phyloP scores from a whole-genome alignment of 2,113 vertebrate species.

The Myotis brandtii region DNA sequence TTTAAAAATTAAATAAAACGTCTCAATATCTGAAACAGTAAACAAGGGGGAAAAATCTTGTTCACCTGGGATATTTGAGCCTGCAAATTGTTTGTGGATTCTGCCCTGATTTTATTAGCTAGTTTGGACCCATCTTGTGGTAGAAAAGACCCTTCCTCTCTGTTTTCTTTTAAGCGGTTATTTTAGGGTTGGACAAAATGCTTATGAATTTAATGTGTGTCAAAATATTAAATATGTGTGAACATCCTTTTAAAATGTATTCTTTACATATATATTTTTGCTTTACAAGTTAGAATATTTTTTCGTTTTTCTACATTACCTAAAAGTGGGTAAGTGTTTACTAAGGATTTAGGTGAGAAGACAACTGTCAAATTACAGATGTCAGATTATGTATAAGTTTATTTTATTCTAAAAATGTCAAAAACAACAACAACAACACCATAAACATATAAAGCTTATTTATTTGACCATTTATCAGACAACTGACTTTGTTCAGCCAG shows the following conservation, averaged over 20 bases:
- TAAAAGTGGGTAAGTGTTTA: background rate
- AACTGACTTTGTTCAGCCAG: background rate
- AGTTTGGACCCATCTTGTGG: background rate
- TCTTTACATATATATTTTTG: background rate
- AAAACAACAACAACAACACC: background rate
- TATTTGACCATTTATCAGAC: slow-evolving; percentile 18
- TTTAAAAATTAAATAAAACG: slow-evolving; percentile 34
- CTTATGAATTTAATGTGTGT: background rate
- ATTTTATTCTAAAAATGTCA: slow-evolving; percentile 32
- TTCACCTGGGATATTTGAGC: background rate
- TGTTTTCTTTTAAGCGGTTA: background rate
- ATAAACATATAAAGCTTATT: background rate
- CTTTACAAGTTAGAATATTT: background rate
- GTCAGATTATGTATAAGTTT: slow-evolving; percentile 34
- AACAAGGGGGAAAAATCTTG: background rate
- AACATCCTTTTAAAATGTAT: background rate
- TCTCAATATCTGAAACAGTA: slow-evolving; percentile 10
- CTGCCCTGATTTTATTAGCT: background rate
- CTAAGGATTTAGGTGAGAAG: slow-evolving; percentile 40
- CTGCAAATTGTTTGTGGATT: background rate
- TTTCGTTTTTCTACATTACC: background rate
- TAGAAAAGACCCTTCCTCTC: background rate
- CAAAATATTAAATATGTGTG: background rate
- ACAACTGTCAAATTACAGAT: slow-evolving; percentile 18
- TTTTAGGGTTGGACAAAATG: background rate